Evolutionary conservation across 2,113 vertebrate species (phyloP).

Genomic region (Ardeotis arabs): DNA sequence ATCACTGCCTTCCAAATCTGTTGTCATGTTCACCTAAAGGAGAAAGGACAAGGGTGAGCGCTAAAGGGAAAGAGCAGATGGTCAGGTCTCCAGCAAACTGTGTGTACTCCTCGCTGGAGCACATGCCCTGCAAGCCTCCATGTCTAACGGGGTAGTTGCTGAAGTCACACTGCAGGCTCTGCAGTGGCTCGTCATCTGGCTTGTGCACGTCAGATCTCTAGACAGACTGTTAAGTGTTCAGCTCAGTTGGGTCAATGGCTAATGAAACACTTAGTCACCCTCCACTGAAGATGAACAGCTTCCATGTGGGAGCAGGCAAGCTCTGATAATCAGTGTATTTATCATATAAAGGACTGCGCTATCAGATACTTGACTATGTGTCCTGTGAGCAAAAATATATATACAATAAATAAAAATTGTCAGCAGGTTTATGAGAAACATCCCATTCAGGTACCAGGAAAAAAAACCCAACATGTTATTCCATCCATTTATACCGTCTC

Average conservation of each 20-base stretch:
- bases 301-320: slow-evolving; percentile 48
- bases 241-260: slow-evolving; percentile 27
- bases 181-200: background rate
- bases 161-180: background rate
- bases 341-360: background rate
- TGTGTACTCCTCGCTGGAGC: background rate
- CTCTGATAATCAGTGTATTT: slow-evolving; percentile 35
- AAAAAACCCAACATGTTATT: background rate
- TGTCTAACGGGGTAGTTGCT: background rate
- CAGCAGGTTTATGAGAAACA: background rate
- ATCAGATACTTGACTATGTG: background rate
- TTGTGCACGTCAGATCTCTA: slow-evolving; percentile 10
- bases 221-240: slow-evolving; percentile 18
- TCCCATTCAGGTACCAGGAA: background rate
- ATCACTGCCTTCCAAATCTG: slow-evolving; percentile 95
- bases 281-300: slow-evolving; percentile 58
- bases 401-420: background rate
- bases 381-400: background rate
- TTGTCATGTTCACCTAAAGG: slow-evolving; percentile 93
- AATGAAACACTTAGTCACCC: slow-evolving; percentile 66
- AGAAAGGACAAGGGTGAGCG: background rate
- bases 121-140: background rate
- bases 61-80: slow-evolving; percentile 2
- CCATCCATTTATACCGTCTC: background rate
- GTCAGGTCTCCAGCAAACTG: background rate